Conservation (phyloP, 2,113 vertebrate genomes). For the Myotis yumanensis region DNA sequence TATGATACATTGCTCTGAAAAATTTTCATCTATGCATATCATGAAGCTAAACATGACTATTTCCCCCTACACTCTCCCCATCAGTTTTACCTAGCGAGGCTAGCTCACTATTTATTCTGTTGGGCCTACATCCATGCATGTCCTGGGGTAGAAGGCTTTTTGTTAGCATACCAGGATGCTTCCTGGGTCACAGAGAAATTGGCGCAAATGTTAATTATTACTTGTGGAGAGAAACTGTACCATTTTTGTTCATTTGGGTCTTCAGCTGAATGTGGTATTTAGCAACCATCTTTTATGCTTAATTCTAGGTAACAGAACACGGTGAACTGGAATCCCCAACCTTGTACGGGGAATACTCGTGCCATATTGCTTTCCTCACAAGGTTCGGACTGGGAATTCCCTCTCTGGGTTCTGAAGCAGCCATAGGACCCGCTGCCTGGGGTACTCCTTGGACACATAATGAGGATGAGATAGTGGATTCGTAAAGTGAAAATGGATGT, state of each 20-base stretch:
- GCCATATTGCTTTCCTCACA: neutral
- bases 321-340: slow-evolving; percentile 14
- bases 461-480: neutral
- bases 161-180: slow-evolving; percentile 41
- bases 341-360: neutral
- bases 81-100: slow-evolving; percentile 13
- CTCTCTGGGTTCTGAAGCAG: neutral
- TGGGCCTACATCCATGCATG: neutral
- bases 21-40: neutral
- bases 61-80: neutral
- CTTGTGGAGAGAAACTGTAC: slow-evolving; percentile 73
- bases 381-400: neutral
- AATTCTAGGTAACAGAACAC: slow-evolving; percentile 66
- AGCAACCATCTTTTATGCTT: slow-evolving; percentile 63
- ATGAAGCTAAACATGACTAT: neutral
- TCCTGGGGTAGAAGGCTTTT: slow-evolving; percentile 23
- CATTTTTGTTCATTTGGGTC: slow-evolving; percentile 77
- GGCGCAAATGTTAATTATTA: slow-evolving; percentile 75
- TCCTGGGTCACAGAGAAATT: slow-evolving; percentile 62
- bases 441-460: neutral
- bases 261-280: slow-evolving; percentile 73
- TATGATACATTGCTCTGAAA: neutral
- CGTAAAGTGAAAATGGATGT: neutral
- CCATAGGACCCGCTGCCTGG: neutral
- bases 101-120: slow-evolving; percentile 44